Evolutionary conservation across 2,888 invertebrate species (phyloP), one percentile per base, ranked within the genome.

Genomic region (Drosophila phalerata): DNA sequence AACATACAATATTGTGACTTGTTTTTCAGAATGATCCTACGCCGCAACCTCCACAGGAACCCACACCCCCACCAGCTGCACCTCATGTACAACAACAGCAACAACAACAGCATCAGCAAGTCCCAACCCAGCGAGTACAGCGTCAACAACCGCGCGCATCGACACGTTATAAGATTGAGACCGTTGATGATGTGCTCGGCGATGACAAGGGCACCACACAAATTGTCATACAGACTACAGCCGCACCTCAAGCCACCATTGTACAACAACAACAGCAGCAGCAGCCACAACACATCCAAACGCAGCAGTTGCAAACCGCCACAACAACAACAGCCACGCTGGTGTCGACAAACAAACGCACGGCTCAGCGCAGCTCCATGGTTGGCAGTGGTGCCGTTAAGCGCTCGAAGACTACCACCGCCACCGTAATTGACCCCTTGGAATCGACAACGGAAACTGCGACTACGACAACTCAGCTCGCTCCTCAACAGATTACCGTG

Each of bases 41-140:
- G 93, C 93, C 94, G 92, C 94, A 94, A 93, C 94, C 94, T 90
- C 94, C 94, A 92, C 94, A 94, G 92, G 95, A 95, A 93, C 93
- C 94, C 91, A 94, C 94, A 94, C 95, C 93, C 94, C 94, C 93
- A 94, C 93, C 93, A 94, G 93, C 93, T 57, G 68, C 83, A 76
- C 84, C 89, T 63, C 85, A 81, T 75, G 84, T 84, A 83, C 83
- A 84, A 89, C 81, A 80, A 57, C 94, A 60, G 17, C 25, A 25
- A 22, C 22, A 22, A 22, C 22, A 22, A 22, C 22, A 22, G 4
- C 80, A 77, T 51, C 79, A 80, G 76, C 84, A 90, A 77, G 81
- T 91, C 67, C 84, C 91, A 68, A 83, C 92, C 42, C 91, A 92
- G 56, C 88, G 92, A 47, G 87, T 90, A 62, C 90, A 91, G 60